Evolutionary conservation across 2,888 invertebrate genomes (phyloP).

Genomic region (Ommatoiulus sabulosus): DNA sequence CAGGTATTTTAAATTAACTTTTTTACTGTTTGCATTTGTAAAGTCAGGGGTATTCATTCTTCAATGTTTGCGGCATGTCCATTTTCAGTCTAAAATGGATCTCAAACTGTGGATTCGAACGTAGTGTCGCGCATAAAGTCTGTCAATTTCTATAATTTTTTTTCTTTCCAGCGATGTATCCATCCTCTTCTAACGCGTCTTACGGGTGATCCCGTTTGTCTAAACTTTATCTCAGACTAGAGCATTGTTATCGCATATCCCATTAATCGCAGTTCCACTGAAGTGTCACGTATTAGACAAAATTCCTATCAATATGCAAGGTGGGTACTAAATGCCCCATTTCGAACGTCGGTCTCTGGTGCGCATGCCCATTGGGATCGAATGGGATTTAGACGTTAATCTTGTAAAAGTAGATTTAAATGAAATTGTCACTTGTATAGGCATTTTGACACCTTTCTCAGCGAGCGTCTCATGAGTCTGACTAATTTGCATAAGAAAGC

Average conservation of each 20-base stretch:
- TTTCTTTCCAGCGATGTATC: too few species aligned
- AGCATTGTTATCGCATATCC: neutral
- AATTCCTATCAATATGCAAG: conserved; percentile 4
- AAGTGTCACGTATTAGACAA: neutral
- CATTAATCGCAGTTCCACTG: neutral
- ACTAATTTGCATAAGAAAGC: conserved; percentile 27
- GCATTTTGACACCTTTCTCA: conserved; percentile 34
- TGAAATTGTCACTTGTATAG: conserved; percentile 7
- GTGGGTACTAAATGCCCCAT: neutral
- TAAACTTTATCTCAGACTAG: neutral
- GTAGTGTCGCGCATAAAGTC: too few species aligned
- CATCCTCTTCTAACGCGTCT: too few species aligned
- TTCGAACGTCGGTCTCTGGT: neutral
- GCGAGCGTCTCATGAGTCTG: conserved; percentile 17
- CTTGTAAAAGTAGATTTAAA: conserved; percentile 34
- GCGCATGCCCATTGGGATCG: conserved; percentile 34
- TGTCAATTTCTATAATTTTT: too few species aligned
- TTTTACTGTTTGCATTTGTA: too few species aligned
- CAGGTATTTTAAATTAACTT: too few species aligned
- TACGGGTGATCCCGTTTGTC: too few species aligned
- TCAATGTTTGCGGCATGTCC: too few species aligned
- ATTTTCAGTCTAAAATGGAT: too few species aligned
- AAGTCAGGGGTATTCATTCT: too few species aligned
- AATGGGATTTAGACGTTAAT: neutral
- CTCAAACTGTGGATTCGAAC: too few species aligned